phyloP scores from a whole-genome alignment of 2,888 invertebrate genomes.

The Acrobasis consociella region DNA sequence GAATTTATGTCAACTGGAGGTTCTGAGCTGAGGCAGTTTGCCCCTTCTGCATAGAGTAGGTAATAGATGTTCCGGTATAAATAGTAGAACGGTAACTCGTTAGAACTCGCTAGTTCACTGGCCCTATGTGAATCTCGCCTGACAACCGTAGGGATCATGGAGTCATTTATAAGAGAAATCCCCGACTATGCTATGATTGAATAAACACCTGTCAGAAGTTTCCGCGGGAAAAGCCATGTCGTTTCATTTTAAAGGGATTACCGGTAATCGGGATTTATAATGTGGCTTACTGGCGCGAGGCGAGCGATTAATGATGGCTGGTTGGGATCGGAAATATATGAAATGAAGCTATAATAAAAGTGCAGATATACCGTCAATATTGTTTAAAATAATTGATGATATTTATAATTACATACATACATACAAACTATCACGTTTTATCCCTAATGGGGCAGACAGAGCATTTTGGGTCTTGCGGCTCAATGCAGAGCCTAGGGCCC shows the following conservation, averaged over 20 bases:
- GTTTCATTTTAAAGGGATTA: conserved; percentile 18
- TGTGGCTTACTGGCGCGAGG: conserved; percentile 17
- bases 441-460: no score
- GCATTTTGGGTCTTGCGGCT: no score
- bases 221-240: conserved; percentile 12
- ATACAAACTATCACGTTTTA: no score
- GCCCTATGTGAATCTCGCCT: not conserved
- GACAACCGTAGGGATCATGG: conserved; percentile 10
- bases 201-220: conserved; percentile 18
- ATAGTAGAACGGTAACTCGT: no score
- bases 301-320: not conserved
- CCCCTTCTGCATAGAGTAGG: no score
- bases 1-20: no score
- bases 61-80: no score
- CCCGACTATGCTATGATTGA: conserved; percentile 15
- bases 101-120: not conserved
- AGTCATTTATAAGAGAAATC: conserved; percentile 16
- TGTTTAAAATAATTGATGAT: no score
- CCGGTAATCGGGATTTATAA: conserved; percentile 15
- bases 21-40: no score
- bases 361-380: no score
- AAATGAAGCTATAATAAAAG: not conserved
- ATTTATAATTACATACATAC: no score
- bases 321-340: conserved; percentile 4
- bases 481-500: no score